Conservation (phyloP, 1,140 invertebrate genomes). For the Teleopsis dalmanni region DNA sequence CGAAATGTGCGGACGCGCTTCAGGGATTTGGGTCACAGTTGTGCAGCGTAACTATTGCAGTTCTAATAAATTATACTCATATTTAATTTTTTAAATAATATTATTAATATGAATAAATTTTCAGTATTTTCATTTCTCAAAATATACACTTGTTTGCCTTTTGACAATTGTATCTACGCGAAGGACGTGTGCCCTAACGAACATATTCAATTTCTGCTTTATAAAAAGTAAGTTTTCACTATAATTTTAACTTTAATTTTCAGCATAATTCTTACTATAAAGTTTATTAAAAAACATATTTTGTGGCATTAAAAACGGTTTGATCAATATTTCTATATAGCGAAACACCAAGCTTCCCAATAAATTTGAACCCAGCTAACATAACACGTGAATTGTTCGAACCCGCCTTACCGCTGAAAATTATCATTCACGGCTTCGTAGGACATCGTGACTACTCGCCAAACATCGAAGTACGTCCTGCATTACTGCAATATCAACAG, state of each 20-base stretch:
- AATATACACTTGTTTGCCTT: not conserved
- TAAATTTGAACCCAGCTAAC: constrained; percentile 20
- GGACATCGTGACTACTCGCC: constrained; percentile 26
- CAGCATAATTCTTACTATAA: not conserved
- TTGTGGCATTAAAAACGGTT: constrained; percentile 16
- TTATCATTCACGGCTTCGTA: constrained; percentile 42
- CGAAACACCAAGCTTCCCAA: constrained; percentile 16
- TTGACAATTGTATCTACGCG: constrained; percentile 11
- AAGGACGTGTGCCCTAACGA: constrained; percentile 27
- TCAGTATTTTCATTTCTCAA: too few species aligned
- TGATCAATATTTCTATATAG: constrained; percentile 8
- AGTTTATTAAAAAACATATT: not conserved
- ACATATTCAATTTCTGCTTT: constrained; percentile 30
- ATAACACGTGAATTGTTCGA: constrained; percentile 28
- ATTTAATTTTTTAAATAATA: too few species aligned
- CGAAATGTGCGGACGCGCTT: too few species aligned
- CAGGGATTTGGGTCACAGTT: too few species aligned
- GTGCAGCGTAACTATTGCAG: too few species aligned
- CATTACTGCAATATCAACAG: constrained; percentile 35
- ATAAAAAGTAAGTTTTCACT: constrained; percentile 28
- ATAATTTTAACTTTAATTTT: constrained; percentile 11
- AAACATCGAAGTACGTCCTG: constrained; percentile 28
- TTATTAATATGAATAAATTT: too few species aligned
- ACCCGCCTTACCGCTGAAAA: constrained; percentile 30
- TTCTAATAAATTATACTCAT: too few species aligned